These are phyloP conservation scores for Euschistus heros DNA, from an alignment of 1,140 invertebrate species.

Conservation along the genomic window DNA sequence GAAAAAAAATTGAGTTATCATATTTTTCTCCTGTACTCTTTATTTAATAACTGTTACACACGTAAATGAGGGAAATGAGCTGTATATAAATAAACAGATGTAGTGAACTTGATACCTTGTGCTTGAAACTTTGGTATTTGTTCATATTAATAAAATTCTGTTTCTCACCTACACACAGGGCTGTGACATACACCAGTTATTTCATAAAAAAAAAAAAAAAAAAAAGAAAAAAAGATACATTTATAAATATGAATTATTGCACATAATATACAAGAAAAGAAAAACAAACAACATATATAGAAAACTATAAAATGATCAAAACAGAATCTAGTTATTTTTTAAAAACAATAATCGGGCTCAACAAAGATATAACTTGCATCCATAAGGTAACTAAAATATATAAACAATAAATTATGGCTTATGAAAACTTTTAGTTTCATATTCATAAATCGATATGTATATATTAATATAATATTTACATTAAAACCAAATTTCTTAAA, in stretches of 20 bases:
- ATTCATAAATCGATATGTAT: background rate
- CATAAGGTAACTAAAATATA: conserved; percentile 13
- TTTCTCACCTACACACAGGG: background rate
- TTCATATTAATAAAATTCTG: background rate
- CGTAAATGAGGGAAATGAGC: background rate
- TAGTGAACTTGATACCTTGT: conserved; percentile 20
- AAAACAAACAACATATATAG: background rate
- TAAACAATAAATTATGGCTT: conserved; percentile 14
- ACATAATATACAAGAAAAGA: background rate
- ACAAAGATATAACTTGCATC: background rate
- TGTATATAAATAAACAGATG: background rate
- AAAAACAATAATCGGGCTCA: background rate
- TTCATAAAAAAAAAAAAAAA: background rate
- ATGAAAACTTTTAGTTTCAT: conserved; percentile 1
- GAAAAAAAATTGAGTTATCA: background rate
- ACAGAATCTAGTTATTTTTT: conserved; percentile 3
- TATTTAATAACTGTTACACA: background rate
- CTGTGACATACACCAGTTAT: background rate
- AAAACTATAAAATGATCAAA: background rate
- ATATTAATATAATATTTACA: background rate
- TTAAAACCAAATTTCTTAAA: background rate
- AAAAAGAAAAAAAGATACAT: background rate
- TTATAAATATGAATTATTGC: background rate
- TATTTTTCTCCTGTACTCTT: background rate
- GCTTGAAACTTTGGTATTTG: conserved; percentile 11